Base-by-base conservation (phyloP, 1,140 invertebrate genomes). In the Lepidurus packardi region DNA sequence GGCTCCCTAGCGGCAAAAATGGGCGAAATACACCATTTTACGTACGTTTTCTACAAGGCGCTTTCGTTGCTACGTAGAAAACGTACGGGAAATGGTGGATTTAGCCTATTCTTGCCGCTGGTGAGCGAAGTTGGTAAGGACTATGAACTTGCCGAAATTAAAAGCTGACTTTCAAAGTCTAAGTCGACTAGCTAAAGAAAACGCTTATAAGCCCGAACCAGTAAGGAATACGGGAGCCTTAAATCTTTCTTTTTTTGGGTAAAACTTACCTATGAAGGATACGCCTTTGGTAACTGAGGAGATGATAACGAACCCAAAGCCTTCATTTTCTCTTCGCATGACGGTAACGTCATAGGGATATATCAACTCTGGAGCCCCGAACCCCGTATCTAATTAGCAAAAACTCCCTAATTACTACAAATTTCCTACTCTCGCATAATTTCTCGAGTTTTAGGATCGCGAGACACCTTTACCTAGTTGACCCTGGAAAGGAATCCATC, bases 251-350 rank as follows among this genome's bases (percentile, higher is more conserved):
- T n/a, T 73, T 4, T n/a, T 73, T 73, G 3, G 65, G 24, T n/a
- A 24, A 73, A n/a, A 24, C 87, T 88, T 89, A 92, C 96, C 96
- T 83, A 98, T 98, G 43, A 95, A 96, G 1, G 94, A 94, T 44
- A 94, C 94, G 79, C 92, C 91, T 87, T 94, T 94, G 81, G 96
- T 96, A 1, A 96, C 93, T 11, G 96, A 98, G 0, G 97, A 98
- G 81, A 99, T 98, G 77, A 99, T 98, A 25, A 99, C 96, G 86
- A 99, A 99, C 24, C 97, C 98, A 86, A 99, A 99, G 10, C 97
- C 97, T 87, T 99, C 97, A 79, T 92, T 94, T 82, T 98, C 95
- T 84, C 91, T 90, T 77, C 97, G 88, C 53, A 91, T 93, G 0
- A 99, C 92, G 10, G 92, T 91, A 11, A 97, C 92, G 83, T 97